Evolutionary conservation across 1,140 invertebrate species (phyloP), one percentile per base, ranked within the genome.

Genomic region (Tetramorium parvispinum): DNA sequence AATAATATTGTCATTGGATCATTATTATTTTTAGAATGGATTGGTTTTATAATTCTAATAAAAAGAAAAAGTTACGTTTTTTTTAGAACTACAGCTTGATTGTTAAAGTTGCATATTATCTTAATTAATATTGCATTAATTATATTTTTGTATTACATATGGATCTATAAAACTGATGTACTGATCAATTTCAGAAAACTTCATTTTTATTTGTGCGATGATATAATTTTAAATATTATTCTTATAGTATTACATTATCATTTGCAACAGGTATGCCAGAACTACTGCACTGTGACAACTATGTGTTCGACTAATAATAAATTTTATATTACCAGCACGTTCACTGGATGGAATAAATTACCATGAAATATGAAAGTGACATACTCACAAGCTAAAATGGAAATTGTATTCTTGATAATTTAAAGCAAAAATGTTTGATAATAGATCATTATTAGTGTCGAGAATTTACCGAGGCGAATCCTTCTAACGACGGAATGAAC

Each of bases 401-500:
- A 77, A n/a, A 27, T 46, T 27, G 0, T 43, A 7, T 63, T 63
- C 6, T 46, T 32, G 10, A 2, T 27, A 61, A 63, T 32, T 1
- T 77, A 7, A 77, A 18, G 4, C 2, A 0, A 40, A 21, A 61
- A 21, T 37, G 6, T 55, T 55, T 4, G 13, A 43, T 43, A 63
- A 77, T 24, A n/a, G 3, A 46, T 70, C 49, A 43, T 51, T 77
- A 24, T 51, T 32, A 32, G 16, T 40, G 40, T 2, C 4, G 6
- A 11, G 8, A 37, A 53, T 81, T 63, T 91, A 92, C 88, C 59
- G 59, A 37, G 13, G 79, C 66, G 46, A 87, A 91, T 53, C 77
- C 81, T 61, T 85, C 68, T n/a, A 90, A 76, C 0, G 89, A 89
- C 2, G 87, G 1, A 32, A 59, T 55, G 16, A 79, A 88, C 3